Percentiles rank a stretch among this genome's conserved stretches.
These are phyloP conservation scores for Sarcophaga peregrina DNA, from an alignment of 1,140 invertebrate species.

Conservation along the genomic window DNA sequence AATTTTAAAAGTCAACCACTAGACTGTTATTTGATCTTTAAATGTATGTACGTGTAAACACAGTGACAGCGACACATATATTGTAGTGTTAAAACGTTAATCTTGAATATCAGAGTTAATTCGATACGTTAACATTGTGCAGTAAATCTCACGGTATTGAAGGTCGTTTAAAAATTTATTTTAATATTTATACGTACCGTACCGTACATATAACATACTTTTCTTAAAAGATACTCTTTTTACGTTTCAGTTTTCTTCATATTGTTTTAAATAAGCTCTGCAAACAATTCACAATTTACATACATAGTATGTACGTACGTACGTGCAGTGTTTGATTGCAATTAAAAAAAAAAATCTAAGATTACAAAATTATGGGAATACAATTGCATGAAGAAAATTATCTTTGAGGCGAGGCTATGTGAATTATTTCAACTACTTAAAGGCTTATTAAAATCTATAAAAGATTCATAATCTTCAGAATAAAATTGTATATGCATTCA, in stretches of 20 bases:
- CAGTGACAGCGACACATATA: not conserved
- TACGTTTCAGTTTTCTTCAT: not conserved
- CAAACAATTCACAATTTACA: not conserved
- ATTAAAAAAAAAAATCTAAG: constrained; percentile 9
- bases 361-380: not conserved
- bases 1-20: not conserved
- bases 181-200: not conserved
- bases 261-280: not conserved
- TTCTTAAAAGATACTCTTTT: not conserved
- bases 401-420: not conserved
- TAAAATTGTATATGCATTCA: too few species aligned
- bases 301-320: not conserved
- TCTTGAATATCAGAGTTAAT: not conserved
- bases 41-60: not conserved
- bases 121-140: not conserved
- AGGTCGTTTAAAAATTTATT: constrained; percentile 31
- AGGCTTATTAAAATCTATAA: not conserved
- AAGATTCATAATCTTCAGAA: not conserved
- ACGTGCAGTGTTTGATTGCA: not conserved
- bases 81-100: not conserved
- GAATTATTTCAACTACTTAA: not conserved
- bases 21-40: constrained; percentile 28
- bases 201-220: not conserved
- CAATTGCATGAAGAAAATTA: not conserved
- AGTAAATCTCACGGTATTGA: constrained; percentile 33